These are phyloP conservation scores for Synergus japonicus DNA, from an alignment of 2,888 invertebrate genomes.

Conservation along the genomic window DNA sequence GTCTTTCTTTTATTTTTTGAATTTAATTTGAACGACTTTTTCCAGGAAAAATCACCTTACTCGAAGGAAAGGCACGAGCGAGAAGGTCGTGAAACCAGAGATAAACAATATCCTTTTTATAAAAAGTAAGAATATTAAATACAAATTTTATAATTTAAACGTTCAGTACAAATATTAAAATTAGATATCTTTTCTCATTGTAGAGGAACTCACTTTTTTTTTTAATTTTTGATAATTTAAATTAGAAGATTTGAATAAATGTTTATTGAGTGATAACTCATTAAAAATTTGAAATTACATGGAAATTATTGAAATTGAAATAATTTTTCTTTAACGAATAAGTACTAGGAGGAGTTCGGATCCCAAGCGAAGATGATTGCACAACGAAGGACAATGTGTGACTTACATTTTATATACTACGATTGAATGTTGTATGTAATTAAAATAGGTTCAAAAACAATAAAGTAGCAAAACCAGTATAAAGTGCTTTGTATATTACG, in stretches of 20 bases:
- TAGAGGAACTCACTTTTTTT: no score
- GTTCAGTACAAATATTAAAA: no score
- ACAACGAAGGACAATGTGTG: conserved; percentile 69
- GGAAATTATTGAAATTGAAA: conserved; percentile 14
- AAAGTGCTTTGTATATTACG: conserved; percentile 73
- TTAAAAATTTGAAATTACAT: no score
- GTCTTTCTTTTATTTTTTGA: neutral
- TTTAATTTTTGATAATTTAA: neutral
- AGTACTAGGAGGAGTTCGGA: conserved; percentile 75
- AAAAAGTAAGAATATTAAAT: conserved; percentile 8
- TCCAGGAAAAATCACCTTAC: conserved; percentile 90
- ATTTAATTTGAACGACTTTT: conserved; percentile 59
- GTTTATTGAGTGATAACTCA: no score
- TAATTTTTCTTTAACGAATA: conserved; percentile 68
- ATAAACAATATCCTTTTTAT: conserved; percentile 91
- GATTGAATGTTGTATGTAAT: conserved; percentile 77
- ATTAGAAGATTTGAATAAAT: neutral
- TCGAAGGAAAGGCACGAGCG: conserved; percentile 85
- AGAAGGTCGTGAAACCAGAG: conserved; percentile 85
- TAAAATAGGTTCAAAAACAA: conserved; percentile 69
- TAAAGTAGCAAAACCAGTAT: conserved; percentile 66
- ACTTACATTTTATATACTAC: conserved; percentile 76
- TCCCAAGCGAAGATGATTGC: conserved; percentile 76
- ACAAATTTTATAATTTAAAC: no score
- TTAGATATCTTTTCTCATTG: no score